Evolutionary conservation across 2,113 vertebrate genomes (phyloP), one percentile per base, ranked within the genome.

Genomic region (Hypomesus transpacificus): DNA sequence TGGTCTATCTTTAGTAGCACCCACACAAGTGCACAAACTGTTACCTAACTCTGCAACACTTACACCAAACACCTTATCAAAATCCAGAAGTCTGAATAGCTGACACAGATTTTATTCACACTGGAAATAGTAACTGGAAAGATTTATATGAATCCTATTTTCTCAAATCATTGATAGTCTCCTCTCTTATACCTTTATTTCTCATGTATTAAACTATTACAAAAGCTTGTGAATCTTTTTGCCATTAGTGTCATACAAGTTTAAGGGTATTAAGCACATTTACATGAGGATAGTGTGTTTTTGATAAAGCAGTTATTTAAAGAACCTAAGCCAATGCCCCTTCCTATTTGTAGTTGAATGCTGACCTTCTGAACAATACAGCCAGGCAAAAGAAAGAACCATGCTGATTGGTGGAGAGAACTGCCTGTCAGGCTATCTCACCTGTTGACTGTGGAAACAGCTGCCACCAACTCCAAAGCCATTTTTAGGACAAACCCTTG

Each of bases 1-100:
- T 85, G 85, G 82, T 88, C 89, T 90, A 89, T 90, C 80, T 90
- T 90, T 89, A 89, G 87, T 62, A 20, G 79, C 75, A 75, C 75
- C 82, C 81, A 81, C 70, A 39, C 73, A 76, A 82, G 79, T 79
- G 75, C 24, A 22, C 58, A 60, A 20, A 28, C 73, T 51, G 59
- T 84, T 83, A 80, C 80, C 83, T 75, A 79, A 84, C 82, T 79
- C 83, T 62, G 31, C 73, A 64, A 72, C 78, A 73, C 79, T 77
- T 53, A 14, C 52, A 53, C 80, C 75, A 70, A 6, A 75, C 73
- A 69, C 83, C 75, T 77, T 64, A 77, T 24, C 77, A 70, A 61
- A 34, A 14, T 53, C 52, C 52, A 53, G 52, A 53, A 53, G 13
- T 16, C 52, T 53, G 3, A 2, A 2, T 53, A 53, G 52, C 17